phyloP scores from a whole-genome alignment of 2,888 invertebrate genomes.

The Drosophila histrio region DNA sequence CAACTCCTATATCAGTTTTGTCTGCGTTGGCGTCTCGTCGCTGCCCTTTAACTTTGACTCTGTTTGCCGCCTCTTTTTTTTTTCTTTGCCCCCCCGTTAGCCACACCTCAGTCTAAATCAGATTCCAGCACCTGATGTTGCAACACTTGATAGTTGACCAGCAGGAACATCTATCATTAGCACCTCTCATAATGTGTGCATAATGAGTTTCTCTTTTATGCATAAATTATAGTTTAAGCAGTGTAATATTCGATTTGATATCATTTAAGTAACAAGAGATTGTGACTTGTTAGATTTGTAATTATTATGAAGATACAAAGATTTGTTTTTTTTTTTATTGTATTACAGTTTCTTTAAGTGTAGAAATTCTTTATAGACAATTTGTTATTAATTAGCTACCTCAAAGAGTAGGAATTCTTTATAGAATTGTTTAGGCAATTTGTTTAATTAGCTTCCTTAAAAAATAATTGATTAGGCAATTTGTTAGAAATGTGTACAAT shows the following conservation, averaged over 20 bases:
- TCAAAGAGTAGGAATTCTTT: too few species aligned
- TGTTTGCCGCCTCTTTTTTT: slow-evolving; percentile 17
- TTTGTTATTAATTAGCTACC: too few species aligned
- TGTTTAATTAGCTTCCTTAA: too few species aligned
- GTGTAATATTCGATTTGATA: neutral
- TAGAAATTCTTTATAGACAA: too few species aligned
- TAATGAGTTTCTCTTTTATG: slow-evolving; percentile 1
- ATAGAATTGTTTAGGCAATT: too few species aligned
- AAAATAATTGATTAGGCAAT: too few species aligned
- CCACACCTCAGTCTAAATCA: slow-evolving; percentile 5
- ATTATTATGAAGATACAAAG: neutral
- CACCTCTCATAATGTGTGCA: slow-evolving; percentile 27
- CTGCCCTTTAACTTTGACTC: slow-evolving; percentile 63
- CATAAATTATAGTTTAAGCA: neutral
- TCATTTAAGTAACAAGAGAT: neutral
- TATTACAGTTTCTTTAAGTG: too few species aligned
- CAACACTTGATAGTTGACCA: slow-evolving; percentile 46
- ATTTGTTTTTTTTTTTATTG: too few species aligned
- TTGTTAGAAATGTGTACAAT: too few species aligned
- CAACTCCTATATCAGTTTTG: slow-evolving; percentile 50
- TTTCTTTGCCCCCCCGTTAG: slow-evolving; percentile 16
- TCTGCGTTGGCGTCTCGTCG: slow-evolving; percentile 64
- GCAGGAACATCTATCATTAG: slow-evolving; percentile 43
- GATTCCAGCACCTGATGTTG: slow-evolving; percentile 47
- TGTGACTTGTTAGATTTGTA: neutral